Percentiles rank a stretch among this genome's conserved stretches.
Conservation (phyloP, 1,140 invertebrate genomes). For the Gryllus bimaculatus region DNA sequence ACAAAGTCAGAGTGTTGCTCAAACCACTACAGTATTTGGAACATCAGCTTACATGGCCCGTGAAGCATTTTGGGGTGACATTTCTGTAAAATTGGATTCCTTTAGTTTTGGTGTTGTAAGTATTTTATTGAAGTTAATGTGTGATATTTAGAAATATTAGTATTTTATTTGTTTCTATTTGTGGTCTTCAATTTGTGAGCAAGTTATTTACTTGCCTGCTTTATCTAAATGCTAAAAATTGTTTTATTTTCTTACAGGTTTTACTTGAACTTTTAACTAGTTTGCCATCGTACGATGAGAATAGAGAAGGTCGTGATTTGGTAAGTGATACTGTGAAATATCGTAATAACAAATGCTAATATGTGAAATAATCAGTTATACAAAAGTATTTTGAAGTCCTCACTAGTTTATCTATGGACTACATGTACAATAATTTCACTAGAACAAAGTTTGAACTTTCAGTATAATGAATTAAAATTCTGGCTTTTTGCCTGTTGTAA, state of each 20-base stretch:
- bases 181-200: not conserved
- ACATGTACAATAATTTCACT: not conserved
- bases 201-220: not conserved
- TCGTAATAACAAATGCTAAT: not conserved
- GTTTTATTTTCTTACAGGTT: conserved; percentile 29
- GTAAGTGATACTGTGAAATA: conserved; percentile 28
- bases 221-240: not conserved
- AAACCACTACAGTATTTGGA: conserved; percentile 44
- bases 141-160: not conserved
- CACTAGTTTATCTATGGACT: not conserved
- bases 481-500: not conserved
- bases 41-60: conserved; percentile 67
- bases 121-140: conserved; percentile 2
- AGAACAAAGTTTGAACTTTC: too few relatives aligned
- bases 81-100: conserved; percentile 63
- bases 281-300: conserved; percentile 46
- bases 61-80: conserved; percentile 57
- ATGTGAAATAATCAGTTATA: not conserved
- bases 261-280: conserved; percentile 59
- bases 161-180: not conserved
- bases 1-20: conserved; percentile 10
- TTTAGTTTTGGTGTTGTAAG: conserved; percentile 67
- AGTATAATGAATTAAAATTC: not conserved
- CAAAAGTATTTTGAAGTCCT: not conserved
- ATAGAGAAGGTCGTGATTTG: conserved; percentile 41